phyloP scores from a whole-genome alignment of 2,888 invertebrate species.

The Dione vanillae region DNA sequence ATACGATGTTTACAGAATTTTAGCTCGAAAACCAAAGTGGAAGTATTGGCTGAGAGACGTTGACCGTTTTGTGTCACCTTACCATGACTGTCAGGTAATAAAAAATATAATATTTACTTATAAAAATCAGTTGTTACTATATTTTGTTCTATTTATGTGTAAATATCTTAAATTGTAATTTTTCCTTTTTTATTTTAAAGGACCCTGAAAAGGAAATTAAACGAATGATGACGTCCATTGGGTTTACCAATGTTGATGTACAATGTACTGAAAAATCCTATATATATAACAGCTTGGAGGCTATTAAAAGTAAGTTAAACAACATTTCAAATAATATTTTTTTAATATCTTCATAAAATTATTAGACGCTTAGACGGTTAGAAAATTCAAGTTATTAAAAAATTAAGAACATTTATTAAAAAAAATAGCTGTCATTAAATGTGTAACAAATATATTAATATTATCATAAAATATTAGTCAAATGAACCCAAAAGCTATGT shows the following conservation, averaged over 20 bases:
- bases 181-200: slow-evolving; percentile 48
- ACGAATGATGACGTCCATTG: slow-evolving; percentile 82
- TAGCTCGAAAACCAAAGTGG: slow-evolving; percentile 84
- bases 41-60: slow-evolving; percentile 86
- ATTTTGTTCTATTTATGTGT: too few relatives aligned
- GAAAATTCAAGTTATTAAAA: too few relatives aligned
- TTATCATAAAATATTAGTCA: too few relatives aligned
- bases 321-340: not conserved
- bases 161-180: too few relatives aligned
- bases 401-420: too few relatives aligned
- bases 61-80: slow-evolving; percentile 87
- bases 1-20: slow-evolving; percentile 87
- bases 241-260: slow-evolving; percentile 85
- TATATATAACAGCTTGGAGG: slow-evolving; percentile 82
- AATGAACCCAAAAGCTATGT: too few relatives aligned
- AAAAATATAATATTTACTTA: too few relatives aligned
- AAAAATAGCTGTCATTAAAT: too few relatives aligned
- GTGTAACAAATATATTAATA: too few relatives aligned
- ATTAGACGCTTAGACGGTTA: too few relatives aligned
- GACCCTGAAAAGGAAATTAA: slow-evolving; percentile 85
- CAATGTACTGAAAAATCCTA: slow-evolving; percentile 84
- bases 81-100: slow-evolving; percentile 82
- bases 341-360: too few relatives aligned
- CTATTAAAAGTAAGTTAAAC: slow-evolving; percentile 83
- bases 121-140: too few relatives aligned